Conservation (phyloP, 2,888 invertebrate species). For the Tupiocoris notatus region DNA sequence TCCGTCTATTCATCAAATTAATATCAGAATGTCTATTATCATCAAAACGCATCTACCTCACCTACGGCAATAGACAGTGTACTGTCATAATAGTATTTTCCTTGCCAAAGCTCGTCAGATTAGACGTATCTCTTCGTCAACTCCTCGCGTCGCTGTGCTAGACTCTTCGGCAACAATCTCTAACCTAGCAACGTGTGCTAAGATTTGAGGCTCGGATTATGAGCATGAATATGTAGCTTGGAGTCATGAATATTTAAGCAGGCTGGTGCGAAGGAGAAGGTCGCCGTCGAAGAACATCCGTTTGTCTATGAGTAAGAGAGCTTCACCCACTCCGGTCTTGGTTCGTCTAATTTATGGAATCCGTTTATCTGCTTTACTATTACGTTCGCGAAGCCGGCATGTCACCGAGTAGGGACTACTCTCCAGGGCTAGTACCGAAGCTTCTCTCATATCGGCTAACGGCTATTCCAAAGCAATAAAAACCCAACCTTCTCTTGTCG, state of each 20-base stretch:
- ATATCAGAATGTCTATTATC: no score
- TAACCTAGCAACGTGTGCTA: constrained; percentile 27
- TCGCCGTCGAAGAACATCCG: constrained; percentile 4
- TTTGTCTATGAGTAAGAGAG: constrained; percentile 21
- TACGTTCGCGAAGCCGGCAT: constrained; percentile 11
- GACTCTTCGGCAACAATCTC: no score
- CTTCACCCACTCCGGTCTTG: neutral
- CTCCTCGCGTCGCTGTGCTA: no score
- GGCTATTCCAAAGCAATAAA: neutral
- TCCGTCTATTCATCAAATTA: no score
- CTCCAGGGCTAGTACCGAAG: no score
- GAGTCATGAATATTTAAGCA: constrained; percentile 36
- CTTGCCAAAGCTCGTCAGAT: no score
- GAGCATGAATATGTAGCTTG: constrained; percentile 36
- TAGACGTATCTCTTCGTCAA: no score
- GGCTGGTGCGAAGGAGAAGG: constrained; percentile 1
- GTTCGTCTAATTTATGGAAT: constrained; percentile 37
- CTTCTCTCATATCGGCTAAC: neutral
- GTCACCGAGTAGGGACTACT: neutral
- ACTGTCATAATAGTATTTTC: no score
- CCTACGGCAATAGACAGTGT: no score
- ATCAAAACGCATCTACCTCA: no score
- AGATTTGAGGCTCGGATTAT: constrained; percentile 37
- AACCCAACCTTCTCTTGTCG: neutral
- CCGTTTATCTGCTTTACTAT: constrained; percentile 39